phyloP scores from a whole-genome alignment of 2,113 vertebrate species.

The Bubalus kerabau region DNA sequence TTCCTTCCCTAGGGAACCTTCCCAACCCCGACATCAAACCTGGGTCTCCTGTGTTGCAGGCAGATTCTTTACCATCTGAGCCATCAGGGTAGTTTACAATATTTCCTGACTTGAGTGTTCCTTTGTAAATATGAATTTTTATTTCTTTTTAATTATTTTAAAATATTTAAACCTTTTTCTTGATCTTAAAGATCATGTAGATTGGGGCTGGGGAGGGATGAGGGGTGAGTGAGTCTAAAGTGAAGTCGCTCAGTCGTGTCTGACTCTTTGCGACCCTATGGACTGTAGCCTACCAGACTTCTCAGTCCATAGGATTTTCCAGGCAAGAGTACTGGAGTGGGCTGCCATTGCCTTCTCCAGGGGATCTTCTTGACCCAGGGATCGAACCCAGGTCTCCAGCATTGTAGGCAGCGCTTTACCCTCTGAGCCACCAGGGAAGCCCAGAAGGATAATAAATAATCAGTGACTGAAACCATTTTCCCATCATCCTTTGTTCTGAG shows the following conservation, averaged over 20 bases:
- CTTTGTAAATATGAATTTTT: conserved; percentile 85
- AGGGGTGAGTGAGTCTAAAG: conserved; percentile 71
- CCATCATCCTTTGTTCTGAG: conserved; percentile 81
- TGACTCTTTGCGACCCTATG: no score
- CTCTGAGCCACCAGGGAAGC: no score
- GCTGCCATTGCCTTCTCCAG: no score
- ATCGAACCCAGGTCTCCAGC: no score
- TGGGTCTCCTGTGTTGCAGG: neutral
- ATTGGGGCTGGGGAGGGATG: conserved; percentile 72
- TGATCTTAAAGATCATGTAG: conserved; percentile 85
- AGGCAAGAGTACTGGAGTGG: no score
- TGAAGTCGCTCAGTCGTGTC: no score
- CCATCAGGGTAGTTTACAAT: neutral
- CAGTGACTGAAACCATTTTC: conserved; percentile 78
- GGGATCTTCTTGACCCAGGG: no score
- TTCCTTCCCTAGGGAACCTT: neutral
- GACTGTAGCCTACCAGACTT: no score
- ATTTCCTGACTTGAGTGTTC: conserved; percentile 76
- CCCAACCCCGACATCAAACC: neutral
- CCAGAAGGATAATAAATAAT: conserved; percentile 76
- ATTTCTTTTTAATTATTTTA: conserved; percentile 86
- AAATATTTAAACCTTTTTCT: conserved; percentile 84
- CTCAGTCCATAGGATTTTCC: no score
- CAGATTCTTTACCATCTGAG: neutral
- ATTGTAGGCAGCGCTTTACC: no score